These are phyloP conservation scores for Chiloscyllium plagiosum DNA, from an alignment of 2,113 vertebrate genomes.

Conservation along the genomic window DNA sequence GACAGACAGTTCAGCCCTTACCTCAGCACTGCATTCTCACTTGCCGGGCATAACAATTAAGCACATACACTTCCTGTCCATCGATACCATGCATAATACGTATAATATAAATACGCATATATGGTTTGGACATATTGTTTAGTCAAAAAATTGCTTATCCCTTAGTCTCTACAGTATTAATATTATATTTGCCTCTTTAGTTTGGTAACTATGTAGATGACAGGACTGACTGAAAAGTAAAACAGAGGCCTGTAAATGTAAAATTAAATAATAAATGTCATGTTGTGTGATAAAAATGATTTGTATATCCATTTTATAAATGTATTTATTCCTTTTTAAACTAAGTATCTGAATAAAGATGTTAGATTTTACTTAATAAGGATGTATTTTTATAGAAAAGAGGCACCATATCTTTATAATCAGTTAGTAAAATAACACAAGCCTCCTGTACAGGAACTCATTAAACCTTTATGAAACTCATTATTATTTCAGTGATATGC, in stretches of 20 bases:
- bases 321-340: neutral
- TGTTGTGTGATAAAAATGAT: constrained; percentile 8
- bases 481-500: constrained; percentile 38
- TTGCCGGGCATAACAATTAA: neutral
- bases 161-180: neutral
- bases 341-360: neutral
- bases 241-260: neutral
- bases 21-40: neutral
- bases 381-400: neutral
- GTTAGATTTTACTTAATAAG: neutral
- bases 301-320: neutral
- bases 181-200: neutral
- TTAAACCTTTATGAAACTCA: constrained; percentile 34
- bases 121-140: neutral
- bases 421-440: constrained; percentile 35
- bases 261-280: neutral
- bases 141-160: neutral
- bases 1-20: too few relatives aligned
- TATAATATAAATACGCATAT: too few relatives aligned
- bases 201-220: neutral
- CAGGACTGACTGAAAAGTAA: neutral
- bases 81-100: neutral
- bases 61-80: neutral
- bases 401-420: neutral
- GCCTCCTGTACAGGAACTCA: constrained; percentile 23